Percentiles rank a stretch among this genome's conserved stretches.
phyloP scores from a whole-genome alignment of 2,113 vertebrate genomes.

The Strix uralensis region DNA sequence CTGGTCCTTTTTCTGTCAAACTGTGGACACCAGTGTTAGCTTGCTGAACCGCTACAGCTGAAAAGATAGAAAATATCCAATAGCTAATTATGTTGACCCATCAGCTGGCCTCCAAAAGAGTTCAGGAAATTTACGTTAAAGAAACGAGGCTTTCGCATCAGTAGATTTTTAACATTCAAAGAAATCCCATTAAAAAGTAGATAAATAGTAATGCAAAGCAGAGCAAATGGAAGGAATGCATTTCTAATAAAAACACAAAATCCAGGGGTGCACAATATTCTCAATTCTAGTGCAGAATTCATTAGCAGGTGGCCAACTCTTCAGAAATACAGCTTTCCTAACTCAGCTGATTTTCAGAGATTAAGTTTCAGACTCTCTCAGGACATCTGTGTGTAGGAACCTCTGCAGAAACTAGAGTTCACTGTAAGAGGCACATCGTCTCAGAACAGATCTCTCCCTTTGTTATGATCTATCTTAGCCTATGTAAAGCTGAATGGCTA shows the following conservation, averaged over 20 bases:
- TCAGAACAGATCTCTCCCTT: not conserved
- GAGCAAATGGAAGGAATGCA: not conserved
- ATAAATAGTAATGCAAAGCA: not conserved
- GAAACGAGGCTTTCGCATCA: not conserved
- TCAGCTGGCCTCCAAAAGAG: not conserved
- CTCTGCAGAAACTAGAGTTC: not conserved
- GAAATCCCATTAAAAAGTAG: not conserved
- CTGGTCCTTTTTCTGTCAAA: not conserved
- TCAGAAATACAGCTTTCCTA: slow-evolving; percentile 38
- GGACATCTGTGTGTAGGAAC: slow-evolving; percentile 1
- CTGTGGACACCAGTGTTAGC: not conserved
- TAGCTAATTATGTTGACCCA: not conserved
- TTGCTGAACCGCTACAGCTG: fast-evolving
- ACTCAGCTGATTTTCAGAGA: slow-evolving; percentile 49
- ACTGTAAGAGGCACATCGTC: not conserved
- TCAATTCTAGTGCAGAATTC: not conserved
- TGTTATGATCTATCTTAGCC: not conserved
- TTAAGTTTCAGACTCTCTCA: slow-evolving; percentile 38
- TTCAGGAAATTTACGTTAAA: not conserved
- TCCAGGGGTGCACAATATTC: not conserved
- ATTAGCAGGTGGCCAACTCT: slow-evolving; percentile 34
- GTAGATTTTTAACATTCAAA: not conserved
- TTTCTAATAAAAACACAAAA: not conserved
- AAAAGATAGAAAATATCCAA: not conserved
- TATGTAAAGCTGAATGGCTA: not conserved